Evolutionary conservation across 1,140 invertebrate genomes (phyloP).

Genomic region (Drosophila persimilis): DNA sequence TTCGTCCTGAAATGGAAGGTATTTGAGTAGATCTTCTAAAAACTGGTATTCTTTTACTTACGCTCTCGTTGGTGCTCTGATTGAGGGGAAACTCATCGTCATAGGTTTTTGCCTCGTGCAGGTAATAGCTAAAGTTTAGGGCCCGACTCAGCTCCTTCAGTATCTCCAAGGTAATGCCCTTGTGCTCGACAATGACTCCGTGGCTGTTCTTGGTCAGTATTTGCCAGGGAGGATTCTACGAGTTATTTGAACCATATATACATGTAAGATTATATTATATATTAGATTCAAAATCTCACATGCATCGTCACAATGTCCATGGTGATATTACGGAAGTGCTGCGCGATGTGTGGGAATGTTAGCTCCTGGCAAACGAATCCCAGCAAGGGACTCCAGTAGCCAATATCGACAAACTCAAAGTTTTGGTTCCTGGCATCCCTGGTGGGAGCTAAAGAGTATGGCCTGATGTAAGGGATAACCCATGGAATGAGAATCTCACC

Average conservation of each 20-base stretch:
- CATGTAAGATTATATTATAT: slow-evolving; percentile 53
- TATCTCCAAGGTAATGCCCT: slow-evolving; percentile 91
- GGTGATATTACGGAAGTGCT: slow-evolving; percentile 90
- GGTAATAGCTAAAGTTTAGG: slow-evolving; percentile 91
- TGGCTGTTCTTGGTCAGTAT: slow-evolving; percentile 86
- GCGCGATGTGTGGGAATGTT: slow-evolving; percentile 90
- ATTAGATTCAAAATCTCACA: slow-evolving; percentile 63
- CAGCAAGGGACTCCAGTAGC: slow-evolving; percentile 88
- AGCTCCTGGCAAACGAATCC: slow-evolving; percentile 88
- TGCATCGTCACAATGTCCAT: slow-evolving; percentile 86
- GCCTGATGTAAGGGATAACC: not conserved
- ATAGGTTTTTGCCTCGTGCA: slow-evolving; percentile 54
- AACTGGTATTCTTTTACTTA: slow-evolving; percentile 6
- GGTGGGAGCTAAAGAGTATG: slow-evolving; percentile 20
- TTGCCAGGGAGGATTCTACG: slow-evolving; percentile 94
- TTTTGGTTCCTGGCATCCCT: slow-evolving; percentile 59
- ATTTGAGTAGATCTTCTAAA: not conserved
- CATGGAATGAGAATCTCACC: too few species aligned
- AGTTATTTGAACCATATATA: slow-evolving; percentile 69
- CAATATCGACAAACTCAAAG: slow-evolving; percentile 86
- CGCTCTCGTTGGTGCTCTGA: slow-evolving; percentile 56
- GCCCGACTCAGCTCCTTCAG: slow-evolving; percentile 89
- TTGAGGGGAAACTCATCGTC: slow-evolving; percentile 22
- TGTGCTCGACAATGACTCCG: slow-evolving; percentile 85
- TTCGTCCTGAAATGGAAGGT: slow-evolving; percentile 39